Evolutionary conservation across 2,113 vertebrate species (phyloP), one percentile per base, ranked within the genome.

Genomic region (Isichthys henryi): DNA sequence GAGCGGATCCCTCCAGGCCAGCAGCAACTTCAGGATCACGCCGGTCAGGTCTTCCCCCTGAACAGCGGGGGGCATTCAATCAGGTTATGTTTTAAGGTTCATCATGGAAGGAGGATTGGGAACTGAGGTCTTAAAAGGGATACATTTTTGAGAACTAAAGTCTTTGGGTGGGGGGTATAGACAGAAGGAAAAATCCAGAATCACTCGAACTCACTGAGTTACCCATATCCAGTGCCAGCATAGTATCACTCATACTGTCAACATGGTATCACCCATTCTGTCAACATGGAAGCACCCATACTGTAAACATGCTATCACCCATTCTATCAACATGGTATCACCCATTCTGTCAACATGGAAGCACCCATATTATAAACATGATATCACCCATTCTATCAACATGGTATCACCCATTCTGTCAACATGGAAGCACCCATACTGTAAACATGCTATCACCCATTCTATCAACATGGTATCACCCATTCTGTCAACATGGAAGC

Each of bases 1-100:
- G 77, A 97, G 94, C 2, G 96, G 96, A 23, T 96, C 95, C 88
- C 94, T 95, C 96, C 96, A 97, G 0, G 96, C 96, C 92, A 94
- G 88, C 93, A 97, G 87, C 39, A 97, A 94, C 93, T 95, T 96
- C 88, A 97, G 93, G 58, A 97, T 96, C 92, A 97, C 92, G 70
- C 94, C 93, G 0, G 94, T 95, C 74, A 97, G 91, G 91, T 97
- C 95, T 91, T 96, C 95, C 91, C 95, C 95, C 96, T 97, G 85
- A 45, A 1, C 56, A 8, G 48, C 2, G 3, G 35, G 8, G 27
- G 15, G n/a, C 4, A 84, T 88, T 88, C 17, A 21, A 23, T 58
- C 53, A 53, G 77, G 5, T 89, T 58, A 58, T 39, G 66, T 23
- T 82, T 39, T 17, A 17, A 27, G 53, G 49, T 21, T 58, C 50